A percentile compares a stretch with the other conserved stretches of the same genome.
Conservation (phyloP, 1,140 invertebrate species). For the Pectinophora gossypiella region DNA sequence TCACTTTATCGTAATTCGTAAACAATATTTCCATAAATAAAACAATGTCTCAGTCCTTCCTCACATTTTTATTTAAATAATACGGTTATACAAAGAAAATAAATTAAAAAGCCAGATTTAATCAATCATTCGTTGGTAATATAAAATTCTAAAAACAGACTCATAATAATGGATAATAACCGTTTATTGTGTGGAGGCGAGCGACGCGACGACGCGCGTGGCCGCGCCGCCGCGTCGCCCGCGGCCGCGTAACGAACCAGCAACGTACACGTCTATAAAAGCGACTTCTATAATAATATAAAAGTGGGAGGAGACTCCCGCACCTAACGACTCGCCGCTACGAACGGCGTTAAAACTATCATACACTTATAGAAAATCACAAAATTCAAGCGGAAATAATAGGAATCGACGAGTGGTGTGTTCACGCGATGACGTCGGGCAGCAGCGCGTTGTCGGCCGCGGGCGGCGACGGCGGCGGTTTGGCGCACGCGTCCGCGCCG, state of each 20-base stretch:
- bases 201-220: constrained; percentile 1
- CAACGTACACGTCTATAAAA: constrained; percentile 26
- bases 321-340: constrained; percentile 61
- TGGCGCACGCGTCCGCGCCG: not conserved
- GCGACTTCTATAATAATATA: constrained; percentile 63
- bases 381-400: constrained; percentile 53
- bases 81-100: constrained; percentile 73
- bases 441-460: constrained; percentile 58
- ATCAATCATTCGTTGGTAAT: constrained; percentile 72
- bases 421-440: constrained; percentile 67
- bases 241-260: not conserved
- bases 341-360: constrained; percentile 53
- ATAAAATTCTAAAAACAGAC: constrained; percentile 72
- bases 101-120: constrained; percentile 72
- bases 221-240: not conserved
- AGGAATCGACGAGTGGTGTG: constrained; percentile 9
- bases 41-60: constrained; percentile 68
- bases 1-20: constrained; percentile 2
- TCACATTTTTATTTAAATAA: constrained; percentile 68
- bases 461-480: constrained; percentile 27
- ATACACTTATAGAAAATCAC: constrained; percentile 73
- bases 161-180: constrained; percentile 30
- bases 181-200: constrained; percentile 14
- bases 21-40: constrained; percentile 44
- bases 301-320: constrained; percentile 59